A percentile compares a stretch with the other conserved stretches of the same genome.
phyloP scores from a whole-genome alignment of 53 echinoderm and acorn worm genomes.

The Mesocentrotus franciscanus region DNA sequence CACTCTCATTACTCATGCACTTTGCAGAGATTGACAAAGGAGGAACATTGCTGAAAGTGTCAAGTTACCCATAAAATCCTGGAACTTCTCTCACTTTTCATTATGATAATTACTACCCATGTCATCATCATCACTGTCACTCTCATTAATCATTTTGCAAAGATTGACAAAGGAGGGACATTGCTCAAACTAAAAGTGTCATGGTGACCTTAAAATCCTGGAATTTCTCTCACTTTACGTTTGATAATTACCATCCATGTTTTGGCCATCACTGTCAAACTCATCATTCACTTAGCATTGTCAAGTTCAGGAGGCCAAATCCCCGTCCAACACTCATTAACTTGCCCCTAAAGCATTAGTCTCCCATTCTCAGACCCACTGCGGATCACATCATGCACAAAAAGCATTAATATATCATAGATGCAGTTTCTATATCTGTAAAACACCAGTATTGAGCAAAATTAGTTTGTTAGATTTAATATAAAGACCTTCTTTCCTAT shows the following conservation, averaged over 20 bases:
- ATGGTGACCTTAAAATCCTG: neutral
- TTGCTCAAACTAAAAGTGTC: neutral
- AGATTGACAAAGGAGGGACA: neutral
- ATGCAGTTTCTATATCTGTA: too few relatives aligned
- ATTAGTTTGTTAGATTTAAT: too few relatives aligned
- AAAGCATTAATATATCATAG: too few relatives aligned
- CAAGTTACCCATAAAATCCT: too few relatives aligned
- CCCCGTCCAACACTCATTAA: neutral
- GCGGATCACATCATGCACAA: too few relatives aligned
- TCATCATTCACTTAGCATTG: constrained; percentile 19
- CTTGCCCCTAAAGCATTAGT: neutral
- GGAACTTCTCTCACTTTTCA: neutral
- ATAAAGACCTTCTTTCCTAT: too few relatives aligned
- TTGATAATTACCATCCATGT: neutral
- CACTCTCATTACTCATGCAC: too few relatives aligned
- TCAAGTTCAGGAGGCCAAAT: constrained; percentile 1
- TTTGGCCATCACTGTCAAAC: constrained; percentile 4
- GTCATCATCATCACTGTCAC: constrained; percentile 2
- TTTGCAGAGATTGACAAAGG: too few relatives aligned
- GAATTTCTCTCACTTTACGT: neutral
- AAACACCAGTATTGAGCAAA: too few relatives aligned
- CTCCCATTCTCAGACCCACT: neutral
- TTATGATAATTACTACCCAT: neutral
- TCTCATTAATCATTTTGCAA: neutral
- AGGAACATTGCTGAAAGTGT: too few relatives aligned